A percentile compares a stretch with the other conserved stretches of the same genome.
phyloP scores from a whole-genome alignment of 2,888 invertebrate genomes.

The Torymus texanus region DNA sequence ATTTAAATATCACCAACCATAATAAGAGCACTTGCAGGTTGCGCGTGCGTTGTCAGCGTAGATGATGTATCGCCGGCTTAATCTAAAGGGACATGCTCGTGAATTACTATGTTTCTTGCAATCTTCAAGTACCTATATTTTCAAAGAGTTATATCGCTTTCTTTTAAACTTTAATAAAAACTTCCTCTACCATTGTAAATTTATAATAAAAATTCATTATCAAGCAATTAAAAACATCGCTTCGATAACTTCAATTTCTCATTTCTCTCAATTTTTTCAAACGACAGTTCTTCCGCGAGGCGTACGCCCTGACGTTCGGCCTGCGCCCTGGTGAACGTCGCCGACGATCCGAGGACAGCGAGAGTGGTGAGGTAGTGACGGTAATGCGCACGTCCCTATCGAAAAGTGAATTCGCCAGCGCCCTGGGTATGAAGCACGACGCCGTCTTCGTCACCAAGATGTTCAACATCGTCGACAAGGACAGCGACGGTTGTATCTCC shows the following conservation, averaged over 20 bases:
- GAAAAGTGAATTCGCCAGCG: slow-evolving; percentile 94
- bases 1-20: too few relatives aligned
- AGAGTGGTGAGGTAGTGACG: slow-evolving; percentile 90
- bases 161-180: neutral
- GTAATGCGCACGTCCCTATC: slow-evolving; percentile 95
- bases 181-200: neutral
- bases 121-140: too few relatives aligned
- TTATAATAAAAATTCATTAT: neutral
- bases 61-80: too few relatives aligned
- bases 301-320: slow-evolving; percentile 94
- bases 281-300: slow-evolving; percentile 92
- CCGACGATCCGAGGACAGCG: slow-evolving; percentile 81
- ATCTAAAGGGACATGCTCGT: too few relatives aligned
- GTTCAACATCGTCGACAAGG: slow-evolving; percentile 98
- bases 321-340: slow-evolving; percentile 88
- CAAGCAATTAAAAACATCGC: too few relatives aligned
- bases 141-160: too few relatives aligned
- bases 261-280: neutral
- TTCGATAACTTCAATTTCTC: neutral
- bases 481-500: slow-evolving; percentile 93
- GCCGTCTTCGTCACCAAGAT: slow-evolving; percentile 97
- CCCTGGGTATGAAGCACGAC: slow-evolving; percentile 95
- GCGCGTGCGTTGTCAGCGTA: too few relatives aligned
- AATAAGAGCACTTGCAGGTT: too few relatives aligned
- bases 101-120: too few relatives aligned